A percentile compares a stretch with the other conserved stretches of the same genome.
Evolutionary conservation across 2,113 vertebrate species (phyloP).

Genomic region (Phaethon lepturus): DNA sequence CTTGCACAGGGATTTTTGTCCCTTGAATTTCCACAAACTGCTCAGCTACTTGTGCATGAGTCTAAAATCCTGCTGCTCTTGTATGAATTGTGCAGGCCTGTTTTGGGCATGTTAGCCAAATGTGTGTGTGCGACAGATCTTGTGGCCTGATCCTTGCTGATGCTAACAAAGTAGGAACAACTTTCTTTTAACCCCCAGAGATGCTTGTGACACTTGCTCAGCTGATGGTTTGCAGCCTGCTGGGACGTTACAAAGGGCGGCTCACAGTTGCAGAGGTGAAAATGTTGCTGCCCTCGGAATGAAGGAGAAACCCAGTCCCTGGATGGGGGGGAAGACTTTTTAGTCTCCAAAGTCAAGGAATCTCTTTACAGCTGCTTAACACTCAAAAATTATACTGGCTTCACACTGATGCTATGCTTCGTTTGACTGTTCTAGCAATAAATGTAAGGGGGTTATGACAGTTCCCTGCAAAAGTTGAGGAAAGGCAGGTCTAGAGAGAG

Average conservation of each 20-base stretch:
- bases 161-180: neutral
- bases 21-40: neutral
- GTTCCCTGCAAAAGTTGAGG: neutral
- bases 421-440: neutral
- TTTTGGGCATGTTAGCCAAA: neutral
- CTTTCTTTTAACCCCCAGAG: neutral
- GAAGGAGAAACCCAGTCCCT: neutral
- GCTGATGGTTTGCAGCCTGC: neutral
- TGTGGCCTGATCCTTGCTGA: neutral
- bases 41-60: rapidly evolving
- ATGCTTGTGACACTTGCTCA: neutral
- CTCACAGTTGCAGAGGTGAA: neutral
- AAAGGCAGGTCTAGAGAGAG: neutral
- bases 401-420: neutral
- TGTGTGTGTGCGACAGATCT: neutral
- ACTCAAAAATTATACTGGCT: neutral
- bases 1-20: neutral
- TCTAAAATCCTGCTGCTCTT: neutral
- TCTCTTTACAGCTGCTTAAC: neutral
- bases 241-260: neutral
- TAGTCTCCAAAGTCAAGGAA: neutral
- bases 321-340: too few relatives aligned
- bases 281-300: neutral
- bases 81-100: neutral
- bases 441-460: neutral